Base-by-base conservation (phyloP, 2,113 vertebrate species). In the Eolophus roseicapilla region DNA sequence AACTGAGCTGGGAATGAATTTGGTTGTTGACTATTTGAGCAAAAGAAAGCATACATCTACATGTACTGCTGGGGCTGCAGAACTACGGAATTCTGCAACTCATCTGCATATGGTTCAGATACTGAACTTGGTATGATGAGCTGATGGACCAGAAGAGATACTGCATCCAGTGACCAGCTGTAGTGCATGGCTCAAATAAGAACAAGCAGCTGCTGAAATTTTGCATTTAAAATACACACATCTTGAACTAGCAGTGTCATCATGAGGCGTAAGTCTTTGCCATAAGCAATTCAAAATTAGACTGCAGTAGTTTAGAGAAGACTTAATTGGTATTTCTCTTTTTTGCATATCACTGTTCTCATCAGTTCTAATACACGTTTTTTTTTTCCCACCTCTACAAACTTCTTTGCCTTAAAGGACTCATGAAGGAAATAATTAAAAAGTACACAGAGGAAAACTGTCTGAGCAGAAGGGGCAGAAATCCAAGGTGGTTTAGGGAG, bases 371-470 rank as follows among this genome's bases (percentile, higher is more conserved):
- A 47, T 73, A 83, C 1, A 1, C 80, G 18, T 18, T 2, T 37
- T 84, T 65, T 65, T 65, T 35, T 83, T 77, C 35, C 71, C 6
- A 1, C 71, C 73, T 50, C 49, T 74, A 64, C 83, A 86, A 83
- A 92, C 55, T 64, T 91, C 52, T 82, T 94, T 68, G 41, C 85
- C 80, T 82, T 77, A 76, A 96, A 93, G 70, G 71, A 86, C 52
- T 57, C 47, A n/a, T 85, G 84, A 89, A 82, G 82, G 76, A 92
- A 96, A 94, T 90, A 90, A 93, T 94, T 96, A 86, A 90, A 82
- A 90, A 79, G 78, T 49, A 35, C 47, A 64, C 33, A 6, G 82
- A 74, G 74, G 79, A 89, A 77, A 81, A 88, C 93, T 85, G 76
- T 96, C 94, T 91, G 87, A 92, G 86, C 31, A 90, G 44, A 64